Base-by-base conservation (phyloP, 2,113 vertebrate genomes). In the Esox niger region DNA sequence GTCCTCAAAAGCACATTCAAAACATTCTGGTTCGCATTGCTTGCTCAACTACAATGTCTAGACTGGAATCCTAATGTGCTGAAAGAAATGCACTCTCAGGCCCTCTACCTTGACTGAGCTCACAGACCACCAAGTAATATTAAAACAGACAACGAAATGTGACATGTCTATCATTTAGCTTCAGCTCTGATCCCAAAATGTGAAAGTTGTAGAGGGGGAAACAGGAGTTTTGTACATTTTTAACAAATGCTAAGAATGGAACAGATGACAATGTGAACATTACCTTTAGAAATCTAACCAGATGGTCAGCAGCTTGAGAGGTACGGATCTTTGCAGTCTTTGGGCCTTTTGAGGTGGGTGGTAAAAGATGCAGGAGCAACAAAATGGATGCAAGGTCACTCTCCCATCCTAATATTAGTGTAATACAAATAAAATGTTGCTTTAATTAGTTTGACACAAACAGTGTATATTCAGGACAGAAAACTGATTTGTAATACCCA, bases 331-430 rank as follows among this genome's bases (percentile, higher is more conserved):
- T 75, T 21, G 25, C 67, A 9, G 26, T 52, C 52, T 64, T 70
- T 15, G 70, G 70, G 30, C 73, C 67, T 27, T 61, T 64, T 52
- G 35, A 52, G 29, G 73, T 69, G 23, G 68, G 73, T 10, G 73
- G 73, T 20, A 75, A 15, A 25, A 75, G 73, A 66, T 70, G 68
- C 35, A 70, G 67, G 2, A 75, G 67, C 62, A 73, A 38, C 17
- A 66, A 49, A 23, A 68, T 71, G 27, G 47, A 26, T 25, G 59
- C 47, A 63, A 76, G 1, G 26, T 71, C 74, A 71, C 26, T 33
- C 32, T 73, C 64, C 69, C 64, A 76, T 33, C 31, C 62, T 71
- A 49, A 38, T 29, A 33, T 54, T n/a, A 54, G 9, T 54, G 1
- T 2, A n/a, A 54, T 8, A 54, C 54, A 55, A 21, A 54, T 21